Evolutionary conservation across 2,888 invertebrate genomes (phyloP), one percentile per base, ranked within the genome.

Genomic region (Orchestes rusci): DNA sequence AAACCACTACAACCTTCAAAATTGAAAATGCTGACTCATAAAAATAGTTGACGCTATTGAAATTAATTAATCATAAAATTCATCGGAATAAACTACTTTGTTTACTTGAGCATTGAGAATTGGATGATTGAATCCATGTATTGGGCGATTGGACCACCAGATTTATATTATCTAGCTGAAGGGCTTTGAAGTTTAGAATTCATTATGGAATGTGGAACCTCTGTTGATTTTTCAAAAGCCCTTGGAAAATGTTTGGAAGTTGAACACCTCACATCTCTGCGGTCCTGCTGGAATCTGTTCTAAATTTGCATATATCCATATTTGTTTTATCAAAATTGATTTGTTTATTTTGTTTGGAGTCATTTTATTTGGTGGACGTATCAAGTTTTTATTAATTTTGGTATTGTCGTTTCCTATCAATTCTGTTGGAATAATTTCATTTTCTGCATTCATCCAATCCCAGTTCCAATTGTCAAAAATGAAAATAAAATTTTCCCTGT

Each of bases 241-340:
- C 5, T 10, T 7, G 10, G 10, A 7, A 10, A 5, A 23, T 10
- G 23, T 10, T 23, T 10, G 5, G 10, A 10, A 23, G 23, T 10
- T 23, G 7, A 10, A 10, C 23, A 23, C 10, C 23, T 5, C 10
- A n/a, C n/a, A n/a, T 28, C 59, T 50, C 53, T 61, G 56, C 16
- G 53, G 43, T 59, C 61, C 61, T 61, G 46, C 13, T 61, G 41
- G 27, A 53, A 57, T 52, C 51, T 53, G 56, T 56, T 61, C 59
- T 56, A 57, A 56, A 61, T 61, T 61, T 61, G 60, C 61, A 50
- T 50, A 50, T 50, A 49, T 49, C 49, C 49, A 49, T 49, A 49
- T 49, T 49, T 49, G 49, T 49, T 49, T 49, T 45, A 48, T 35
- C 48, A 43, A 48, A 44, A 48, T 47, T 43, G 43, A 43, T 47